Conservation (phyloP, 2,113 vertebrate genomes). For the Lipophrys pholis region DNA sequence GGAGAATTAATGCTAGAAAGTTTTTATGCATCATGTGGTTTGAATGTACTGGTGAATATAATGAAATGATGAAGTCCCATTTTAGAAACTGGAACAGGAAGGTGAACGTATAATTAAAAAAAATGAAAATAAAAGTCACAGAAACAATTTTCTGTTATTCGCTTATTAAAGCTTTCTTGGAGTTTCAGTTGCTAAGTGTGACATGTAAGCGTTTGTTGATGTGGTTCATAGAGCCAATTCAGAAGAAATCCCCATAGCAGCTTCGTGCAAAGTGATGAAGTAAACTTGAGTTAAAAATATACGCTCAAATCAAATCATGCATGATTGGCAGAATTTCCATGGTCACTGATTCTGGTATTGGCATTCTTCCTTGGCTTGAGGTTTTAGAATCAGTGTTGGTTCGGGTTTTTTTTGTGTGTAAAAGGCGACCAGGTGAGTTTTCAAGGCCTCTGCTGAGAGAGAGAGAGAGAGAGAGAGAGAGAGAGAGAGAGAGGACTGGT, state of each 20-base stretch:
- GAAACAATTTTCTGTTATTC: not conserved
- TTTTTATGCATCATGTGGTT: constrained; percentile 72
- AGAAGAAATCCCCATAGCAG: not conserved
- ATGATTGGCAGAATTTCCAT: too few species aligned
- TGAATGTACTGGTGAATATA: constrained; percentile 69
- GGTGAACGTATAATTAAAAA: constrained; percentile 4
- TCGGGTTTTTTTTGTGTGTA: constrained; percentile 67
- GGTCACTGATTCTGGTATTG: too few species aligned
- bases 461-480: constrained; percentile 61
- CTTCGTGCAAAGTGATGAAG: too few species aligned
- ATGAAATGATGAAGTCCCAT: constrained; percentile 47
- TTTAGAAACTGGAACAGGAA: constrained; percentile 59
- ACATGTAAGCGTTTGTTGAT: not conserved
- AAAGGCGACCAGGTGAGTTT: constrained; percentile 72
- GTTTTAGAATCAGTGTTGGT: constrained; percentile 25
- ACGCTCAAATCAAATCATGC: too few species aligned
- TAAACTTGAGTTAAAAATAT: too few species aligned
- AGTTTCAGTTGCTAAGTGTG: constrained; percentile 4
- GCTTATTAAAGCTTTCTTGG: not conserved
- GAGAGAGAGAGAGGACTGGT: constrained; percentile 47
- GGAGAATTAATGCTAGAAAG: constrained; percentile 58
- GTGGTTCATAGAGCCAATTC: not conserved
- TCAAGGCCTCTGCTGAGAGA: constrained; percentile 50
- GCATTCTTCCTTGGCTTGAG: too few species aligned
- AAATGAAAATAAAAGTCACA: not conserved